Evolutionary conservation across 2,797 vertebrate species (phyloP).

Genomic region (Eulemur coronatus): DNA sequence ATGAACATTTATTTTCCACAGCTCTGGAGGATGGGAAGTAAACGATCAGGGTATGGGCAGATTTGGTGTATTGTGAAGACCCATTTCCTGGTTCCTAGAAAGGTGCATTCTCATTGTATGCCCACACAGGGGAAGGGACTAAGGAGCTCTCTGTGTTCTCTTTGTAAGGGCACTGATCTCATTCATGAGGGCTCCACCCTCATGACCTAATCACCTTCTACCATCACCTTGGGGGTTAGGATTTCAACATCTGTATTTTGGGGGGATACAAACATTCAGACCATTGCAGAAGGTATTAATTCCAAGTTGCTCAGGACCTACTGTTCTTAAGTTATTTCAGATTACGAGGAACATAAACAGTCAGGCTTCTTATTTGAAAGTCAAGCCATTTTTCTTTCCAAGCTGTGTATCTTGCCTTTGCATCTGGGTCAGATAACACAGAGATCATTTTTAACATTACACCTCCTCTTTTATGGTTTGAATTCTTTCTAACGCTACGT

Average conservation of each 20-base stretch:
- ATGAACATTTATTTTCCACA: background rate
- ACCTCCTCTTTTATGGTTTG: background rate
- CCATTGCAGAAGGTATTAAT: background rate
- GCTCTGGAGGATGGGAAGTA: background rate
- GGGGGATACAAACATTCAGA: background rate
- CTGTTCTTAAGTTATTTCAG: background rate
- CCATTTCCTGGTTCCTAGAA: background rate
- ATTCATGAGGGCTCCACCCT: background rate
- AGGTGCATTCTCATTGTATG: background rate
- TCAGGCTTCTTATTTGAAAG: background rate
- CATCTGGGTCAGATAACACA: background rate
- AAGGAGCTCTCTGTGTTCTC: background rate
- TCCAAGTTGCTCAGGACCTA: background rate
- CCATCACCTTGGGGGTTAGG: background rate
- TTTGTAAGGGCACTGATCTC: background rate
- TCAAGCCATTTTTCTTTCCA: background rate
- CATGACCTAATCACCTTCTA: background rate
- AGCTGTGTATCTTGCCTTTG: background rate
- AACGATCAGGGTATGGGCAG: background rate
- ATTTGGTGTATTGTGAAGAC: background rate
- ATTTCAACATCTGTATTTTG: background rate
- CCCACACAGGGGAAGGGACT: background rate
- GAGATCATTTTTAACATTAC: constrained; percentile 1
- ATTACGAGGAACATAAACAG: background rate
- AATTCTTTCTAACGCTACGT: constrained; percentile 31